phyloP scores from a whole-genome alignment of 2,888 invertebrate genomes.

The Acleris literana region DNA sequence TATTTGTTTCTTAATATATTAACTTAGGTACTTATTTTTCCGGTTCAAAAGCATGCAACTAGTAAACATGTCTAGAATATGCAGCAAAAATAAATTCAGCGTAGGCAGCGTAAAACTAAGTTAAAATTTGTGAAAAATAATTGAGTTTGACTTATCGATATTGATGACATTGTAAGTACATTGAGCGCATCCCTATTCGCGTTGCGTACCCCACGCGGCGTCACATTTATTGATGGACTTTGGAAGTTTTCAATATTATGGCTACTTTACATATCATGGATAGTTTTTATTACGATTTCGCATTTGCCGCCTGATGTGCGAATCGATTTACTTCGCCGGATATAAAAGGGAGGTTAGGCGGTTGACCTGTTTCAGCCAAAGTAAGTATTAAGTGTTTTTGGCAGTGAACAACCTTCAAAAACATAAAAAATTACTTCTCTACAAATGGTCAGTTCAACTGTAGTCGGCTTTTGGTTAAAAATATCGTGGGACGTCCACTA shows the following conservation, averaged over 20 bases:
- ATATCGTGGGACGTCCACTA: too few relatives aligned
- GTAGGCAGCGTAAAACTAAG: too few relatives aligned
- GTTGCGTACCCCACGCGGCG: constrained; percentile 58
- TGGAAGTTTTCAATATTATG: constrained; percentile 83
- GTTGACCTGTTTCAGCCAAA: constrained; percentile 31
- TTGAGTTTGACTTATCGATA: background rate
- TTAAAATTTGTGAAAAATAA: too few relatives aligned
- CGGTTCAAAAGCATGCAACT: too few relatives aligned
- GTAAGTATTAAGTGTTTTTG: background rate
- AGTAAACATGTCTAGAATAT: too few relatives aligned
- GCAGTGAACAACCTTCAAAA: too few relatives aligned
- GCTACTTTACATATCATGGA: constrained; percentile 81
- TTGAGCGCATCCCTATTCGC: constrained; percentile 10
- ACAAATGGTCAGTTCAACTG: too few relatives aligned
- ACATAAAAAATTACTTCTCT: too few relatives aligned
- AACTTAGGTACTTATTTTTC: too few relatives aligned
- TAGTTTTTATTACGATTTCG: constrained; percentile 82
- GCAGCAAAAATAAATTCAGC: too few relatives aligned
- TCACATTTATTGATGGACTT: constrained; percentile 82
- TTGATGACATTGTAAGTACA: background rate
- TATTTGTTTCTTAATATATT: too few relatives aligned
- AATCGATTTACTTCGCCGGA: constrained; percentile 58
- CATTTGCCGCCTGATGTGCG: constrained; percentile 82
- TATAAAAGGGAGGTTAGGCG: constrained; percentile 48
- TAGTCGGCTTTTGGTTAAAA: too few relatives aligned